Conservation (phyloP, 2,797 vertebrate species). For the Calcarius lapponicus region DNA sequence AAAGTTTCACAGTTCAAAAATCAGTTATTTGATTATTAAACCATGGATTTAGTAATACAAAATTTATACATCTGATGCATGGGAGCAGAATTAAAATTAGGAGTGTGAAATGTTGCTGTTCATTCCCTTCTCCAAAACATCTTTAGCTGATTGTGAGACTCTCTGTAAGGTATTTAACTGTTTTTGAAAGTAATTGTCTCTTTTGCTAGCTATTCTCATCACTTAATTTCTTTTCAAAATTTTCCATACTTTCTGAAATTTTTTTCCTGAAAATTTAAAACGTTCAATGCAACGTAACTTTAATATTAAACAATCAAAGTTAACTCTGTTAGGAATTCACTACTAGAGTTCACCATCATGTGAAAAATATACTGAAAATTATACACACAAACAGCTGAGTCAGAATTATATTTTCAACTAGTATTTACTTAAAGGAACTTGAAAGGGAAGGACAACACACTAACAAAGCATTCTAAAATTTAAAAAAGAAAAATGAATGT, state of each 20-base stretch:
- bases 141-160: not conserved
- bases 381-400: not conserved
- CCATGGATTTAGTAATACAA: not conserved
- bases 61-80: not conserved
- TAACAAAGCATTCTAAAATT: not conserved
- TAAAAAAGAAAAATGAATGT: not conserved
- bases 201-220: not conserved
- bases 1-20: not conserved
- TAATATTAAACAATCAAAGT: not conserved
- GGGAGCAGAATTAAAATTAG: not conserved
- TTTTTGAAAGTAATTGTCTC: not conserved
- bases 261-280: not conserved
- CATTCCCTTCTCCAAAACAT: not conserved
- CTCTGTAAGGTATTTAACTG: not conserved
- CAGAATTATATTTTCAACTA: not conserved
- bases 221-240: not conserved
- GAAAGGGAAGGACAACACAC: not conserved
- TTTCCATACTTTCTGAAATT: not conserved
- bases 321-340: not conserved
- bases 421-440: not conserved
- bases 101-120: not conserved
- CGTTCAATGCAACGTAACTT: not conserved
- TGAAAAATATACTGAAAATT: not conserved
- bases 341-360: not conserved
- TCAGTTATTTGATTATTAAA: not conserved